Conservation (phyloP, 2,113 vertebrate species). For the Gasterosteus aculeatus region DNA sequence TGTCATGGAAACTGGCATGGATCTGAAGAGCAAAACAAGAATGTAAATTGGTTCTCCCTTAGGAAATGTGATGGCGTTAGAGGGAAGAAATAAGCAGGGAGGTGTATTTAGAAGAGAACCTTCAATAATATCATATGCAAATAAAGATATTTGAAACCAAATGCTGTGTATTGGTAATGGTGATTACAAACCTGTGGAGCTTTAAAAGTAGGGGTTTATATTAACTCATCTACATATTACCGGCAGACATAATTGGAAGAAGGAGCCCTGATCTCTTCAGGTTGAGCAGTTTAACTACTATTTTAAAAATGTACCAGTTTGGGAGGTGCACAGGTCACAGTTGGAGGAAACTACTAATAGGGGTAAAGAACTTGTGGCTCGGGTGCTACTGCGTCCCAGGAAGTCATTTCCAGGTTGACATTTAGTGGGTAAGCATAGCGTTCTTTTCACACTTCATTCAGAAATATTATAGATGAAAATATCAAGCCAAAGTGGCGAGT, state of each 20-base stretch:
- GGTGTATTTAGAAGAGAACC: constrained; percentile 41
- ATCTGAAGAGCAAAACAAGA: constrained; percentile 88
- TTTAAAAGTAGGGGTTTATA: background rate
- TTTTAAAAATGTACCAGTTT: constrained; percentile 38
- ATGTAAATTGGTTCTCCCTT: constrained; percentile 87
- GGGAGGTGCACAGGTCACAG: constrained; percentile 38
- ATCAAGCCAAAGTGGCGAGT: background rate
- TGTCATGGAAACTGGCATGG: constrained; percentile 92
- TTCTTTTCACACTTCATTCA: background rate
- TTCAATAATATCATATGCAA: constrained; percentile 23
- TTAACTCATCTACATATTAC: background rate
- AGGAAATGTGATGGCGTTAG: constrained; percentile 73
- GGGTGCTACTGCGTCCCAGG: constrained; percentile 10
- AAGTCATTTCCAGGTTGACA: constrained; percentile 16
- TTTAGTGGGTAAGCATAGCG: background rate
- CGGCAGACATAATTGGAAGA: background rate
- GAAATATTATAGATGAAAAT: background rate
- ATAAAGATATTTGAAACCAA: constrained; percentile 26
- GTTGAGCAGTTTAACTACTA: constrained; percentile 28
- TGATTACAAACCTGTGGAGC: background rate
- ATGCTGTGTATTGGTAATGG: constrained; percentile 3
- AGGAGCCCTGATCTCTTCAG: constrained; percentile 6
- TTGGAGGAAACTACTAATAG: constrained; percentile 49
- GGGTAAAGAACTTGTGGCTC: constrained; percentile 37
- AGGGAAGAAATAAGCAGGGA: constrained; percentile 57